Conservation (phyloP, 2,888 invertebrate species). For the Acanthopleura granulata region DNA sequence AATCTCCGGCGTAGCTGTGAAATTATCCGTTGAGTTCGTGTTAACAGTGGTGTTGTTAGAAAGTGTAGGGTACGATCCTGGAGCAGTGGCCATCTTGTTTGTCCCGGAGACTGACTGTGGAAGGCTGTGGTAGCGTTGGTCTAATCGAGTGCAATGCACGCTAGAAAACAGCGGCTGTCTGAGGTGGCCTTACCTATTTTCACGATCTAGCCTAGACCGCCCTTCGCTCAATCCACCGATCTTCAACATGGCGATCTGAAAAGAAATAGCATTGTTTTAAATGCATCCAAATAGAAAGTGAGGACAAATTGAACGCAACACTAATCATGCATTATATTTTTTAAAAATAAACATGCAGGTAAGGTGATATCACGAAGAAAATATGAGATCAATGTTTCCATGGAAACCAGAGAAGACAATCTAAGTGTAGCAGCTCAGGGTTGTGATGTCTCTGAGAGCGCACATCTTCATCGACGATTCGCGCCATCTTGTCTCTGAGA, state of each 20-base stretch:
- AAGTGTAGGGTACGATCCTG: background rate
- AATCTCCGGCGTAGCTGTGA: conserved; percentile 5
- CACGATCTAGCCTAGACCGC: no score
- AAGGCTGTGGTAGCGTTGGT: no score
- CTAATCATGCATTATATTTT: background rate
- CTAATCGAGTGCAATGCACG: no score
- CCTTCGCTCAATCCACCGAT: background rate
- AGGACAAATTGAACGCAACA: background rate
- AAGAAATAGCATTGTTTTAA: background rate
- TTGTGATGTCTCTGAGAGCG: background rate
- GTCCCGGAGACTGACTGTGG: no score
- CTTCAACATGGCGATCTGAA: conserved; percentile 10
- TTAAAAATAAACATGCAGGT: background rate
- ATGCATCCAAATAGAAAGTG: background rate
- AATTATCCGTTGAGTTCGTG: background rate
- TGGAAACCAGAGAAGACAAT: conserved; percentile 11
- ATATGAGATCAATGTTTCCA: conserved; percentile 18
- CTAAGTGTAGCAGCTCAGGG: background rate
- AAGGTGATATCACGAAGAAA: conserved; percentile 11
- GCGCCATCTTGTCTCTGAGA: background rate
- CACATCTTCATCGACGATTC: conserved; percentile 5
- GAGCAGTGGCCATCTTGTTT: background rate
- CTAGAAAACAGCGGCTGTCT: no score
- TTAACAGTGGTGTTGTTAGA: background rate
- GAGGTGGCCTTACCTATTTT: no score